Conservation (phyloP, 1,140 invertebrate genomes). For the Neodiprion virginianus region DNA sequence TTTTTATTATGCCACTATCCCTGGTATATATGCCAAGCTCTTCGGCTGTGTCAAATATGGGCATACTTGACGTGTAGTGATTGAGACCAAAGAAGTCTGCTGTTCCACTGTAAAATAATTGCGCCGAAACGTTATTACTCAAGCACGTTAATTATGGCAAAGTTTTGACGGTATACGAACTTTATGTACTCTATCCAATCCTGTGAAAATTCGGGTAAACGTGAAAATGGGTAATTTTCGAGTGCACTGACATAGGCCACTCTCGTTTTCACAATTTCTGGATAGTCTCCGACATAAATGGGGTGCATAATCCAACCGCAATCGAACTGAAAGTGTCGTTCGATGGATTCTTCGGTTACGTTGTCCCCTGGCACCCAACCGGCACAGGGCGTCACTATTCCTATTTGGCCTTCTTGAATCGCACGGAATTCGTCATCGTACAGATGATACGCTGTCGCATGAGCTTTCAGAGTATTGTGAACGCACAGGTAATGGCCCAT, state of each 20-base stretch:
- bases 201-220: conserved; percentile 61
- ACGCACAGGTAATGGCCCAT: conserved; percentile 64
- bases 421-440: conserved; percentile 69
- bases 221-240: conserved; percentile 61
- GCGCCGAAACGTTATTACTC: neutral
- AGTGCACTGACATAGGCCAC: conserved; percentile 62
- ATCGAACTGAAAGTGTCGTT: conserved; percentile 51
- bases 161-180: conserved; percentile 27
- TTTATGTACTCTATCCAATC: conserved; percentile 57
- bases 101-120: conserved; percentile 47
- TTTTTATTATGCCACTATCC: conserved; percentile 32
- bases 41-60: conserved; percentile 31
- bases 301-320: conserved; percentile 71
- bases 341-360: conserved; percentile 29
- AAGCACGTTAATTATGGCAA: too few species aligned
- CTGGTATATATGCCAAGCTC: neutral
- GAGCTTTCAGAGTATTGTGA: conserved; percentile 70
- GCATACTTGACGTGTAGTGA: conserved; percentile 60
- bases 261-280: conserved; percentile 61
- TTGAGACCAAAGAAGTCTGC: conserved; percentile 67
- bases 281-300: conserved; percentile 71
- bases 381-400: conserved; percentile 31
- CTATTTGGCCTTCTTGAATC: conserved; percentile 63
- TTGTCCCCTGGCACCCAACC: conserved; percentile 30
- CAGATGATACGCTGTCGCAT: conserved; percentile 70